phyloP scores from a whole-genome alignment of 64 coral and sea anemone species.

The Exaiptasia diaphana region DNA sequence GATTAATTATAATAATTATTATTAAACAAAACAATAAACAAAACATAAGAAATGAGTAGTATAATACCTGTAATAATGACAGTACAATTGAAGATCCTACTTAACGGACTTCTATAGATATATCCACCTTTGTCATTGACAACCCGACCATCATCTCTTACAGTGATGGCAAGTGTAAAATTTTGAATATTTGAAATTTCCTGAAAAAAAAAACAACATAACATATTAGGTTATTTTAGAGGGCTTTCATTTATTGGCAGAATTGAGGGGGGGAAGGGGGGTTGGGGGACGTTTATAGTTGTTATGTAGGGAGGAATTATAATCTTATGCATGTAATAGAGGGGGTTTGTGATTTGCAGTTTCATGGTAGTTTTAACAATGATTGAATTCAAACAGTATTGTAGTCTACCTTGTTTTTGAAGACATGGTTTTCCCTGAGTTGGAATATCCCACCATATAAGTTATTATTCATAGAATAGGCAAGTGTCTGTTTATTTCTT shows the following conservation, averaged over 20 bases:
- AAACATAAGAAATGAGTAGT: no score
- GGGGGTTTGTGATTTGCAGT: no score
- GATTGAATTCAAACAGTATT: no score
- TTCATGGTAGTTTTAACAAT: no score
- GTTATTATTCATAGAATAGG: slow-evolving; percentile 9
- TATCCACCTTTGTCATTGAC: slow-evolving; percentile 33
- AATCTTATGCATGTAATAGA: no score
- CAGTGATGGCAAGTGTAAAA: slow-evolving; percentile 55
- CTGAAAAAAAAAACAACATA: slow-evolving; percentile 4
- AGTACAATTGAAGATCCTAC: slow-evolving; percentile 69
- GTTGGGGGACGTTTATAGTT: no score
- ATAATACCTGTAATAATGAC: slow-evolving; percentile 70
- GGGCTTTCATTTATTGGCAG: no score
- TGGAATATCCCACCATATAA: slow-evolving; percentile 12
- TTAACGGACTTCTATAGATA: slow-evolving; percentile 8
- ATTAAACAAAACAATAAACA: no score
- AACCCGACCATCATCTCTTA: slow-evolving; percentile 73
- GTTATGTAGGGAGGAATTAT: no score
- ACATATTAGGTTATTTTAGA: background rate
- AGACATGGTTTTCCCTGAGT: slow-evolving; percentile 21
- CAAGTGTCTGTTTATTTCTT: slow-evolving; percentile 26
- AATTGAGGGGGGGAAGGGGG: no score
- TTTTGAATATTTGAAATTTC: background rate
- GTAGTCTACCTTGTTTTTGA: slow-evolving; percentile 33
- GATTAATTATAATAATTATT: no score